Base-by-base conservation (phyloP, 2,113 vertebrate species). In the Rhea pennata region DNA sequence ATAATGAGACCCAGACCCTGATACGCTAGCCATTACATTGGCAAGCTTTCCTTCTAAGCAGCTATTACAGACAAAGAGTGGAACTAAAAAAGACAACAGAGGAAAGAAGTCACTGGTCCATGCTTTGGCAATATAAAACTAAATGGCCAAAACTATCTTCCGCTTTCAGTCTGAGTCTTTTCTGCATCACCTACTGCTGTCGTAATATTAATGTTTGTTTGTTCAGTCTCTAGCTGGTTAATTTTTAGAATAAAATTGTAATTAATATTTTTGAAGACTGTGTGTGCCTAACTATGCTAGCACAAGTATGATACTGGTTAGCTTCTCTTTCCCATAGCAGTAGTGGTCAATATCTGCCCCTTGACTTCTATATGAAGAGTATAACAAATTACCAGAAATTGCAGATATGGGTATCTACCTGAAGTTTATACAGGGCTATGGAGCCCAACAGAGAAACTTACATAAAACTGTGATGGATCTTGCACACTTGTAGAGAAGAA, bases 1-100 rank as follows among this genome's bases (percentile, higher is more conserved):
- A 87, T 95, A 92, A 92, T 76, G 71, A 85, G 36, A 79, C 81
- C 85, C 58, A 91, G 64, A 66, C 44, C 36, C 64, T 92, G 93
- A 70, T 87, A 83, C 27, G 36, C 40, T 36, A 95, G 59, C 21
- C 44, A 83, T 72, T 58, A 62, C 44, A 91, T 91, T 58, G 91
- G 22, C 39, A 94, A 91, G 70, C 5, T 75, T 93, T 70, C 33
- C 64, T 87, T 42, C 20, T 92, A 72, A 89, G 27, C 24, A 70
- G 26, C 33, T 90, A 72, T 79, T 89, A 39, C 2, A 79, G 48
- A 42, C 9, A 54, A 81, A 72, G 44, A 44, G 2, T 26, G 24
- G 9, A 24, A 76, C 7, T 15, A 0, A 3, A 22, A 74, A 77
- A 31, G 9, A 2, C 24, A 78, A 62, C 36, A 51, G 13, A 78